Evolutionary conservation across 2,797 vertebrate species (phyloP), one percentile per base, ranked within the genome.

Genomic region (Mallotus villosus): DNA sequence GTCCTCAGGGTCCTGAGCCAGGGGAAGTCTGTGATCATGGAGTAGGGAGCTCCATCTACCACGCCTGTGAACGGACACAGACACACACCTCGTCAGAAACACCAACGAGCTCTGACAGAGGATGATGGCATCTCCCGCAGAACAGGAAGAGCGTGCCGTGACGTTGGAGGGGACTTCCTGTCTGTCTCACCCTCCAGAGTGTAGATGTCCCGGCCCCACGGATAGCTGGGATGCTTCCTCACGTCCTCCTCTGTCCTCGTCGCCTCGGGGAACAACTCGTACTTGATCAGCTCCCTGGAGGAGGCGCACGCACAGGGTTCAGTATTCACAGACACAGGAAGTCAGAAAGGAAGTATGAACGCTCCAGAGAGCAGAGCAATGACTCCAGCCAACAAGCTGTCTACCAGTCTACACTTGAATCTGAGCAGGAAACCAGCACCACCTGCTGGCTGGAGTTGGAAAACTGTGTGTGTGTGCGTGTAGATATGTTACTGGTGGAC

Each of bases 181-280:
- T 68, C 19, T 70, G 74, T 68, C 73, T 93, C 87, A 98, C 97
- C 97, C 90, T 98, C 97, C 80, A 98, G 87, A 25, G 95, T 97
- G 77, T 99, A 99, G 88, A 99, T 98, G 85, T 98, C 97, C 76
- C 97, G 90, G 14, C 97, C 97, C 97, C 97, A 99, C 16, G 97
- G 97, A 77, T 98, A 99, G 75, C 87, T 95, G 57, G 94, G 92
- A 84, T 94, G 94, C 85, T 93, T 96, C 87, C 95, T 97, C 71
- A 97, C 89, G 82, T 99, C 97, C 51, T 96, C 96, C 64, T 98
- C 97, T 68, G 92, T 98, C 85, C 97, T 92, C n/a, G 94, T 95
- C 74, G 97, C 96, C 90, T 99, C 97, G 62, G 97, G 97, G 87
- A 99, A 99, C 88, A 99, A 99, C 91, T 99, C 97, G 9, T 98